These are phyloP conservation scores for Martes flavigula DNA, from an alignment of 2,797 vertebrate species.

Conservation along the genomic window DNA sequence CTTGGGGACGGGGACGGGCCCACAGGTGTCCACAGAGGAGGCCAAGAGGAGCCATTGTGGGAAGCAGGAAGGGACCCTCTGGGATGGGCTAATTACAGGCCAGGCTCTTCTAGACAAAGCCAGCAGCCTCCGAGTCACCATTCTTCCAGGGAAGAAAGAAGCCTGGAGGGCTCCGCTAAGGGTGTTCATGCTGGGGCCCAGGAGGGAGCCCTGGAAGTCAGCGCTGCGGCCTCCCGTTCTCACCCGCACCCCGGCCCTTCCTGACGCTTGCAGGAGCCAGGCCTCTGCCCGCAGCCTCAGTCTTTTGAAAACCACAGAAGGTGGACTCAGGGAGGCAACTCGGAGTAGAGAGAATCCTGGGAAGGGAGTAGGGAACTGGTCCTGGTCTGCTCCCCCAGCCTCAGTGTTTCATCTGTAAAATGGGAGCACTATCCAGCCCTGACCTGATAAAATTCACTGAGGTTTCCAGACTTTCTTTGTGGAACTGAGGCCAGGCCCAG, in stretches of 20 bases:
- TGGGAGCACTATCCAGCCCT: not conserved
- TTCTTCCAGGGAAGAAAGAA: conserved; percentile 35
- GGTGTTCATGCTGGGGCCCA: not conserved
- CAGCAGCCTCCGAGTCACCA: not conserved
- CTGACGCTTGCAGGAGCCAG: not conserved
- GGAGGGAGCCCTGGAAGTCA: not conserved
- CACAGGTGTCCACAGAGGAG: not conserved
- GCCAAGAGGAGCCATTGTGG: conserved; percentile 49
- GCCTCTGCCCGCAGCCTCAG: not conserved
- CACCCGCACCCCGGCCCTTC: not conserved
- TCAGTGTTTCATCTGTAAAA: conserved; percentile 1
- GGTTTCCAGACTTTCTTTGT: not conserved
- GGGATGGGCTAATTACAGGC: conserved; percentile 47
- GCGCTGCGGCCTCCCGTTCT: not conserved
- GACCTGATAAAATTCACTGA: not conserved
- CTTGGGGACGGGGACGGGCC: not conserved
- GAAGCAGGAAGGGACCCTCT: conserved; percentile 23
- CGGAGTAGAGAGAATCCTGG: not conserved
- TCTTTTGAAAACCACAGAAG: not conserved
- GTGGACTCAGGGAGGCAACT: not conserved
- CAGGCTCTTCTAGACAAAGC: conserved; percentile 51
- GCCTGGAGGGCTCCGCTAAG: not conserved
- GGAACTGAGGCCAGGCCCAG: not conserved
- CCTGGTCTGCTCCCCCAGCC: not conserved
- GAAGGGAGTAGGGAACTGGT: not conserved